Percentiles rank a stretch among this genome's conserved stretches.
Conservation (phyloP, 2,113 vertebrate genomes). For the Cercopithecus mona region DNA sequence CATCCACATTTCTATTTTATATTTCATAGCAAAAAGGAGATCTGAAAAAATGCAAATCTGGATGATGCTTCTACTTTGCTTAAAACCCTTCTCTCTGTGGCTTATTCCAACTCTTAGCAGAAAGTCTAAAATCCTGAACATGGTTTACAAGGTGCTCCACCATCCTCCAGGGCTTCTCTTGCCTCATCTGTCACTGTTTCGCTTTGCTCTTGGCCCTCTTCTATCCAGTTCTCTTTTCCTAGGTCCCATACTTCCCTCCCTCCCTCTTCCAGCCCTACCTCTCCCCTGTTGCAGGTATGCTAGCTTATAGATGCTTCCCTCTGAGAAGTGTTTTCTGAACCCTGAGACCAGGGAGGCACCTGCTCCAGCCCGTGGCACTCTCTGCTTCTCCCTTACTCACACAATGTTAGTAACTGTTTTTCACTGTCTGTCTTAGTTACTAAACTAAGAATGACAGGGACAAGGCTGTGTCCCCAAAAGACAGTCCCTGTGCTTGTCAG, state of each 20-base stretch:
- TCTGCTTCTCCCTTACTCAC: not conserved
- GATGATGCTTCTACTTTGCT: not conserved
- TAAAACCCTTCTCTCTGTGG: not conserved
- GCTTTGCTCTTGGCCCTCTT: not conserved
- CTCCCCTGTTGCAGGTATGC: not conserved
- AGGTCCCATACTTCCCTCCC: not conserved
- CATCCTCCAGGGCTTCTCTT: not conserved
- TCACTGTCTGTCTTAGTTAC: not conserved
- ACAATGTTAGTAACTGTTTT: rapidly evolving
- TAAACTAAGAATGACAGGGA: not conserved
- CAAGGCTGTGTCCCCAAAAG: not conserved
- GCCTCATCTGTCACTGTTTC: not conserved
- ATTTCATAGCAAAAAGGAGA: not conserved
- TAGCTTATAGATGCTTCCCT: not conserved
- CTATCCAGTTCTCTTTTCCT: not conserved
- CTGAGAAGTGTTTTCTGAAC: not conserved
- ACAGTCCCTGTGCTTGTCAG: not conserved
- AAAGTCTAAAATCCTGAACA: not conserved
- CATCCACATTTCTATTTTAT: not conserved
- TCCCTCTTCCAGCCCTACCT: not conserved
- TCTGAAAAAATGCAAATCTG: not conserved
- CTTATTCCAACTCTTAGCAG: not conserved
- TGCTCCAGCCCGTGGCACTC: rapidly evolving
- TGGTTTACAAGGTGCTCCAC: not conserved
- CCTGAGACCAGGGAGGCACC: not conserved